These are phyloP conservation scores for Falco punctatus DNA, from an alignment of 2,113 vertebrate genomes.

Conservation along the genomic window DNA sequence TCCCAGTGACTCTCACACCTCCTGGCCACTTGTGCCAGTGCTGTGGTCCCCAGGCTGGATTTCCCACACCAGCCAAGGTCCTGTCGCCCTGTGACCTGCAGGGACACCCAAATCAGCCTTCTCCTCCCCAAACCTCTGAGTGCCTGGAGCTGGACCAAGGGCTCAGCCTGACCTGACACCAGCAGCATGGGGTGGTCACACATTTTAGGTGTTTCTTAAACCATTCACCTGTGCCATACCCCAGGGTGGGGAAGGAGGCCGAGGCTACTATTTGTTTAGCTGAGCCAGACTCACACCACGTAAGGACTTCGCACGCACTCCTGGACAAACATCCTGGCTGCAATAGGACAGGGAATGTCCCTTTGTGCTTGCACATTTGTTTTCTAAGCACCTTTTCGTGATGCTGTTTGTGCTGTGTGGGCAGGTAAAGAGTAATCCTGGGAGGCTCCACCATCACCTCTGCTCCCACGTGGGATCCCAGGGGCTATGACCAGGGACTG, in stretches of 20 bases:
- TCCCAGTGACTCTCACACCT: not conserved
- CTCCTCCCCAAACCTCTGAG: not conserved
- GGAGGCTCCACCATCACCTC: fast-evolving
- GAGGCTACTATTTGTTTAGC: not conserved
- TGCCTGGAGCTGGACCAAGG: not conserved
- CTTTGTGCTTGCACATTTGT: not conserved
- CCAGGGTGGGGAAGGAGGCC: not conserved
- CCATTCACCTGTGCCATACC: not conserved
- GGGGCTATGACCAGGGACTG: fast-evolving
- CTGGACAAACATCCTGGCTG: not conserved
- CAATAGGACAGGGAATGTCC: not conserved
- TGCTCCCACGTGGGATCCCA: not conserved
- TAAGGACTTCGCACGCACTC: not conserved
- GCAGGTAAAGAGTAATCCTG: not conserved
- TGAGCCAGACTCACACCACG: not conserved
- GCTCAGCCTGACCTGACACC: not conserved
- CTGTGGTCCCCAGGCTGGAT: not conserved
- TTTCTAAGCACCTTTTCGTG: not conserved
- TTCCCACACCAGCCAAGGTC: slow-evolving; percentile 1
- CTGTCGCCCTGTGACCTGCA: fast-evolving
- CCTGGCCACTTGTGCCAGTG: not conserved
- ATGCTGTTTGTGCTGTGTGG: not conserved
- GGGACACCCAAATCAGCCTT: not conserved
- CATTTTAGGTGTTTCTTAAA: not conserved
- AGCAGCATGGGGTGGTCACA: not conserved